Conservation (phyloP, 1,140 invertebrate genomes). For the Neodiprion lecontei region DNA sequence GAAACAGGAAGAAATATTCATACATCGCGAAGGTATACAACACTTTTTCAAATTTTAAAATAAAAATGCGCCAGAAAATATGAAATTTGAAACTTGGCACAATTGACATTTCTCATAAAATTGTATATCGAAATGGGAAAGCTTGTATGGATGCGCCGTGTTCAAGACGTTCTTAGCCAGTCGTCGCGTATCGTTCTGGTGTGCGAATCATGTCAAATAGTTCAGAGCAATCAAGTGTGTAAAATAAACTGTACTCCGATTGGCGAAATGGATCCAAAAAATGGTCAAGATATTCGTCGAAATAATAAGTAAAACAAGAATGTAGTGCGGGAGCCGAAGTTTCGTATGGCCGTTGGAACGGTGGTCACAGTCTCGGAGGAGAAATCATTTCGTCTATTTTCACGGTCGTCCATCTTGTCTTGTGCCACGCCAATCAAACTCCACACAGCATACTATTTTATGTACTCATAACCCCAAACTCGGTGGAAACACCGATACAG, state of each 20-base stretch:
- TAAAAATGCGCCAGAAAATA: neutral
- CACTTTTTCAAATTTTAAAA: too few relatives aligned
- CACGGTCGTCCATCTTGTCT: conserved; percentile 56
- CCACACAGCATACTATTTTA: conserved; percentile 7
- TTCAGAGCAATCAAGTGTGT: neutral
- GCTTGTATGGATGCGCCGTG: neutral
- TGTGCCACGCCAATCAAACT: conserved; percentile 57
- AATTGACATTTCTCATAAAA: neutral
- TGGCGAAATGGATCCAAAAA: neutral
- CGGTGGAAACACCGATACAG: too few relatives aligned
- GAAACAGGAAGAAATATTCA: too few relatives aligned
- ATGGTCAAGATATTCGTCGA: neutral
- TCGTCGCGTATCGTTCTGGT: neutral
- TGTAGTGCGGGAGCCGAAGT: neutral
- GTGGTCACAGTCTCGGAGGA: conserved; percentile 40
- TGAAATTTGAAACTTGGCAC: neutral
- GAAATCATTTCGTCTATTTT: conserved; percentile 51
- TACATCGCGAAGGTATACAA: too few relatives aligned
- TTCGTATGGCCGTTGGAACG: neutral
- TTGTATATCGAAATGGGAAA: conserved; percentile 1
- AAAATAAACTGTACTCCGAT: neutral
- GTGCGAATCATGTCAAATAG: neutral
- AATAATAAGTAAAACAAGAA: neutral
- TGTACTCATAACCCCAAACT: conserved; percentile 28
- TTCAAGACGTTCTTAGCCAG: neutral